Conservation (phyloP, 1,140 invertebrate genomes). For the Aradophagus sp. region DNA sequence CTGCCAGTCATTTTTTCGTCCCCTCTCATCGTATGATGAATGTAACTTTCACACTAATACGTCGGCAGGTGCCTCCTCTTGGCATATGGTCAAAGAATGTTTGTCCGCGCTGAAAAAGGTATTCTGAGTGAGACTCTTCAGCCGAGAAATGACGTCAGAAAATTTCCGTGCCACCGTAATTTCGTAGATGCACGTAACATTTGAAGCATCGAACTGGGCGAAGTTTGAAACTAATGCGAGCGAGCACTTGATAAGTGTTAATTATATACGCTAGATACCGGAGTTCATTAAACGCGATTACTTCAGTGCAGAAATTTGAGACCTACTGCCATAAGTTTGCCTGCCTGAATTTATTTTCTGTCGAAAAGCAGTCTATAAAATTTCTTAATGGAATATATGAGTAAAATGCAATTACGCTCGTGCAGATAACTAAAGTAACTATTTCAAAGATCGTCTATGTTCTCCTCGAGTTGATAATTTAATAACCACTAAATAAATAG, state of each 20-base stretch:
- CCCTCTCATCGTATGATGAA: conserved; percentile 10
- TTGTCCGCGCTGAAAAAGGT: conserved; percentile 9
- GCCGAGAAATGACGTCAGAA: conserved; percentile 5
- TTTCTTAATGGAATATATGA: too few relatives aligned
- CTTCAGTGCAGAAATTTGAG: too few relatives aligned
- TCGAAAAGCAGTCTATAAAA: too few relatives aligned
- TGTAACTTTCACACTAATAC: conserved; percentile 35
- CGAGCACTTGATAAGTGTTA: conserved; percentile 14
- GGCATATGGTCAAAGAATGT: conserved; percentile 9
- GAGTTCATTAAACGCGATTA: conserved; percentile 3
- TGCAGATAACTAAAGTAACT: too few relatives aligned
- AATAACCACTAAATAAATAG: too few relatives aligned
- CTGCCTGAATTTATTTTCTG: too few relatives aligned
- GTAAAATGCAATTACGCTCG: too few relatives aligned
- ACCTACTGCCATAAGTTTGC: too few relatives aligned
- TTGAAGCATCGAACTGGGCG: not conserved
- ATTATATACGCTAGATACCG: conserved; percentile 4
- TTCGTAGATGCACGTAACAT: too few relatives aligned
- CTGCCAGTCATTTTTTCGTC: conserved; percentile 16
- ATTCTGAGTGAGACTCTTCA: not conserved
- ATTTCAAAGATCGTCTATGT: too few relatives aligned
- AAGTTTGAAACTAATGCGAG: conserved; percentile 11
- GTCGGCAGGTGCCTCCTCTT: not conserved
- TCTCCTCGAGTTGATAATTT: too few relatives aligned
- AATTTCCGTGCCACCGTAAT: conserved; percentile 8